Evolutionary conservation across 30 jellyfish, hydroid and myxozoan genomes (phyloP).

Genomic region (Aurelia aurita): DNA sequence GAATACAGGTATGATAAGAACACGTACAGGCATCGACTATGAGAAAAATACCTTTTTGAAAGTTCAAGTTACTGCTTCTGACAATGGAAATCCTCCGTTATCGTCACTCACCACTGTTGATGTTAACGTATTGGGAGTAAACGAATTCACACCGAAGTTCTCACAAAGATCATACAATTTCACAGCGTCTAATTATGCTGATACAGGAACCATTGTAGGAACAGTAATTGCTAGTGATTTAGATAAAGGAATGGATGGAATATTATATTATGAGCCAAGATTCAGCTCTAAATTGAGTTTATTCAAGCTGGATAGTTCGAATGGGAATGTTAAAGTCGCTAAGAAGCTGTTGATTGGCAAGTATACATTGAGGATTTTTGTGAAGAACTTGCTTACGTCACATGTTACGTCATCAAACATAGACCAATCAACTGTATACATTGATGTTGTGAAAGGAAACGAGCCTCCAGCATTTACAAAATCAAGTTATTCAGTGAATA

Average conservation of each 20-base stretch:
- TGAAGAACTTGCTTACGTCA: slow-evolving; percentile 31
- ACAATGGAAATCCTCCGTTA: slow-evolving; percentile 63
- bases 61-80: slow-evolving; percentile 75
- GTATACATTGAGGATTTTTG: slow-evolving; percentile 35
- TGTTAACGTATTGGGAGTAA: slow-evolving; percentile 67
- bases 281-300: background rate
- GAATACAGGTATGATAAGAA: slow-evolving; percentile 49
- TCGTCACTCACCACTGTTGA: slow-evolving; percentile 37
- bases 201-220: slow-evolving; percentile 68
- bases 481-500: background rate
- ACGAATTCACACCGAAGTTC: slow-evolving; percentile 89
- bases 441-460: slow-evolving; percentile 69
- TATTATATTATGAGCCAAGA: slow-evolving; percentile 26
- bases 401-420: slow-evolving; percentile 17
- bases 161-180: slow-evolving; percentile 44
- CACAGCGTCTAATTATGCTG: slow-evolving; percentile 43
- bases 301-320: slow-evolving; percentile 22
- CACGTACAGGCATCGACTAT: slow-evolving; percentile 73
- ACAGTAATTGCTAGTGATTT: slow-evolving; percentile 72
- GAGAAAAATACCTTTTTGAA: slow-evolving; percentile 50
- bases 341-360: slow-evolving; percentile 40
- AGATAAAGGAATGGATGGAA: slow-evolving; percentile 78
- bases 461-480: slow-evolving; percentile 63
- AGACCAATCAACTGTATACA: slow-evolving; percentile 53
- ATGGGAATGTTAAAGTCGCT: slow-evolving; percentile 57